Base-by-base conservation (phyloP, 2,888 invertebrate genomes). In the Troides oblongomaculatus region DNA sequence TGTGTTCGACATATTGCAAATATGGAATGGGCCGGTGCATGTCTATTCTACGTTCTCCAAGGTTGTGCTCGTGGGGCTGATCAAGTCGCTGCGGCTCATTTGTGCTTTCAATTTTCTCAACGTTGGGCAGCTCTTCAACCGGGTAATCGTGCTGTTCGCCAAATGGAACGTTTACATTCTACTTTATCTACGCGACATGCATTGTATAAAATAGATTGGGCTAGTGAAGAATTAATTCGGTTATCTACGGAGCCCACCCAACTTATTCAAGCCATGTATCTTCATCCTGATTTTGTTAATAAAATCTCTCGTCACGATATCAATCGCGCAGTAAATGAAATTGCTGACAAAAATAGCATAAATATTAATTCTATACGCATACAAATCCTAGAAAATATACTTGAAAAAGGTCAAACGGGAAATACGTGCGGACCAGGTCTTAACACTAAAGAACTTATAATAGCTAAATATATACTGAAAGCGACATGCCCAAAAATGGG, bases 21-120 rank as follows among this genome's bases (percentile, higher is more conserved):
- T 74, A 90, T 93, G 89, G 93, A 93, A 82, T 93, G 93, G 93
- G 93, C 93, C 25, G 93, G 91, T 43, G 93, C 93, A 1, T 93
- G 93, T 74, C 84, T 93, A 57, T 93, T 93, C 75, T 92, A 92
- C 74, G 92, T 93, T 39, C 80, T 92, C 2, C 93, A 93, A 82
- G 93, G 93, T 7, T 91, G 91, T 76, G 84, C 88, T n/a, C 87
- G 88, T 58, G 93, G 93, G 39, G 93, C 92, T 39, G 93, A 93
- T 78, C 93, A 93, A 84, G 93, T 93, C 23, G 91, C 92, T 57
- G 93, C 93, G 64, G 91, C 92, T 53, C 89, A 93, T 69, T 80
- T 93, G 39, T 93, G 92, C 75, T 93, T 88, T 74, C 91, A 93
- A 76, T 93, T 93, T 79, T 88, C 93, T n/a, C 91, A 93, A 75